Evolutionary conservation across 2,888 invertebrate genomes (phyloP), one percentile per base, ranked within the genome.

Genomic region (Eristalinus sepulchralis): DNA sequence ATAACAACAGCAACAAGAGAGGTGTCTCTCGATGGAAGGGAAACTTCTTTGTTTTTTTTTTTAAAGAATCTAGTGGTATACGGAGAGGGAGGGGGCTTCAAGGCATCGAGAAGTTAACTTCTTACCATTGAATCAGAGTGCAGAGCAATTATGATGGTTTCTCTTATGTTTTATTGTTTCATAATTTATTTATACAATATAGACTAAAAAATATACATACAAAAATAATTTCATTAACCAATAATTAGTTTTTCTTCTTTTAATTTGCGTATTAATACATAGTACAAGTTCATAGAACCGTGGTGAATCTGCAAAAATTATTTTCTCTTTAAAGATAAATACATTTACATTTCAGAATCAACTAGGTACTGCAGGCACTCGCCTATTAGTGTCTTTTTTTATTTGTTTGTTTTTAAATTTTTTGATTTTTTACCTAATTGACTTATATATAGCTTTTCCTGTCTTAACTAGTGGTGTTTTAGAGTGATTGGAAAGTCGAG

Each of bases 71-170:
- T 47, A 47, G n/a, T n/a, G n/a, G n/a, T n/a, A n/a, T n/a, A n/a
- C n/a, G n/a, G n/a, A n/a, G n/a, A 8, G 10, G 17, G 27, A 2
- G 5, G 6, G 66, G 70, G 17, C 13, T 75, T 34, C 1, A 71
- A 39, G 31, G 55, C 17, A 81, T 81, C 68, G 72, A 77, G 72
- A 81, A 82, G 77, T 66, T 75, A 27, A 53, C 70, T 85, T 78
- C 71, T 79, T 67, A 75, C 86, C 83, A 83, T 66, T 70, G 78
- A 86, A 79, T 86, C 39, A 71, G 83, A 86, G 86, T 86, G 86
- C 86, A 75, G 66, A 73, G 64, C 10, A 57, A 57, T 71, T 68
- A 22, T 31, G 17, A 39, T 68, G 20, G 9, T 66, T 33, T 64
- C 17, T 10, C 53, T 47, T 53, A 72, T 53, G 17, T 78, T 67